A percentile compares a stretch with the other conserved stretches of the same genome.
These are phyloP conservation scores for Microchirus variegatus DNA, from an alignment of 2,797 vertebrate genomes.

Conservation along the genomic window DNA sequence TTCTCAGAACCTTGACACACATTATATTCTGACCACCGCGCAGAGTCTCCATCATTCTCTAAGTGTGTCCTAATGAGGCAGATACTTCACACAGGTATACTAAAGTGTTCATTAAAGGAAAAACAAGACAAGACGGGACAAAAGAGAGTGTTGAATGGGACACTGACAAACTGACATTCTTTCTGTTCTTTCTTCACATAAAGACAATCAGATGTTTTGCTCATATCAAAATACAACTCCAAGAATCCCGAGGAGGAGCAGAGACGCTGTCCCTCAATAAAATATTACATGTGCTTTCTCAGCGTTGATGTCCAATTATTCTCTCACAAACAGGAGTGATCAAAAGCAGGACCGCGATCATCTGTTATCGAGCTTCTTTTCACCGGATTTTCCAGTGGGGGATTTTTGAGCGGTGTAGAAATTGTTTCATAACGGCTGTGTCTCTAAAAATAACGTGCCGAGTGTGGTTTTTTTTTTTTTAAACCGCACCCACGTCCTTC, in stretches of 20 bases:
- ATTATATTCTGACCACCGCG: constrained; percentile 32
- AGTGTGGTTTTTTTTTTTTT: constrained; percentile 33
- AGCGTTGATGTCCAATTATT: constrained; percentile 59
- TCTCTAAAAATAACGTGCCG: constrained; percentile 32
- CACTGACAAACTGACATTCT: neutral
- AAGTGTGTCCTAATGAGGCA: constrained; percentile 9
- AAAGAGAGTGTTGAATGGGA: too few species aligned
- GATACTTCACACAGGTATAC: neutral
- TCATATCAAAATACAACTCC: constrained; percentile 12
- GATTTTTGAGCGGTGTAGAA: constrained; percentile 25
- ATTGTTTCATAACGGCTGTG: constrained; percentile 28
- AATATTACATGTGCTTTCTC: constrained; percentile 54
- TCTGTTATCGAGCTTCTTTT: constrained; percentile 39
- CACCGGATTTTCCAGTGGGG: constrained; percentile 39
- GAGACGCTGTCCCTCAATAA: constrained; percentile 33
- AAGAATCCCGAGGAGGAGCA: constrained; percentile 27
- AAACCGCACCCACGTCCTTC: constrained; percentile 26
- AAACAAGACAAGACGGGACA: neutral
- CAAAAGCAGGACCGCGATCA: constrained; percentile 35
- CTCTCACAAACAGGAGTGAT: constrained; percentile 39
- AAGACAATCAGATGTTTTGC: neutral
- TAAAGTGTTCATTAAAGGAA: constrained; percentile 13
- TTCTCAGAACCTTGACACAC: constrained; percentile 28
- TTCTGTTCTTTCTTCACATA: neutral
- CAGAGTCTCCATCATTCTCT: constrained; percentile 8